A percentile compares a stretch with the other conserved stretches of the same genome.
phyloP scores from a whole-genome alignment of 2,888 invertebrate genomes.

The Hydroisotoma schaefferi region DNA sequence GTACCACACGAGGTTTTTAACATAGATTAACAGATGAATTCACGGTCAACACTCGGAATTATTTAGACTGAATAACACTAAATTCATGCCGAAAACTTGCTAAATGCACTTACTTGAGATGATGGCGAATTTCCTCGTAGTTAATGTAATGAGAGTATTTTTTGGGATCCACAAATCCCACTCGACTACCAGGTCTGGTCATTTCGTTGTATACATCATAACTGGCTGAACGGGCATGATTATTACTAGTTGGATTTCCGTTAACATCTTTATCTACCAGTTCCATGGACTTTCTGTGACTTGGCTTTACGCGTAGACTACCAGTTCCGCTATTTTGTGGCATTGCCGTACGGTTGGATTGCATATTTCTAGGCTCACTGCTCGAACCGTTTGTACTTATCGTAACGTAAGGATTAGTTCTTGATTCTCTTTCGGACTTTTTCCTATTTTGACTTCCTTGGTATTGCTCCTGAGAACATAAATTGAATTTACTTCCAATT shows the following conservation, averaged over 20 bases:
- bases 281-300: constrained; percentile 56
- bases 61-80: neutral
- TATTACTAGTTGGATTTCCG: constrained; percentile 39
- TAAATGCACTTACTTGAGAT: constrained; percentile 62
- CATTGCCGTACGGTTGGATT: neutral
- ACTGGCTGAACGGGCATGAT: constrained; percentile 49
- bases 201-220: constrained; percentile 54
- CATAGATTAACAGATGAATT: no score
- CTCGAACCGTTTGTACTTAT: constrained; percentile 1
- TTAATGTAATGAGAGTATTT: constrained; percentile 72
- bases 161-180: constrained; percentile 58
- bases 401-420: constrained; percentile 2
- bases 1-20: no score
- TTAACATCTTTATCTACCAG: constrained; percentile 53
- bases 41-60: neutral
- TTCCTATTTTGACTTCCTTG: constrained; percentile 52
- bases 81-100: neutral
- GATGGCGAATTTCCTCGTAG: constrained; percentile 79
- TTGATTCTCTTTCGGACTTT: constrained; percentile 34
- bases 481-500: neutral
- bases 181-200: constrained; percentile 58
- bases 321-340: constrained; percentile 9
- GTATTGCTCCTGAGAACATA: constrained; percentile 52
- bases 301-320: constrained; percentile 22
- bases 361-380: neutral